Evolutionary conservation across 2,797 vertebrate genomes (phyloP), one percentile per base, ranked within the genome.

Genomic region (Somateria mollissima): DNA sequence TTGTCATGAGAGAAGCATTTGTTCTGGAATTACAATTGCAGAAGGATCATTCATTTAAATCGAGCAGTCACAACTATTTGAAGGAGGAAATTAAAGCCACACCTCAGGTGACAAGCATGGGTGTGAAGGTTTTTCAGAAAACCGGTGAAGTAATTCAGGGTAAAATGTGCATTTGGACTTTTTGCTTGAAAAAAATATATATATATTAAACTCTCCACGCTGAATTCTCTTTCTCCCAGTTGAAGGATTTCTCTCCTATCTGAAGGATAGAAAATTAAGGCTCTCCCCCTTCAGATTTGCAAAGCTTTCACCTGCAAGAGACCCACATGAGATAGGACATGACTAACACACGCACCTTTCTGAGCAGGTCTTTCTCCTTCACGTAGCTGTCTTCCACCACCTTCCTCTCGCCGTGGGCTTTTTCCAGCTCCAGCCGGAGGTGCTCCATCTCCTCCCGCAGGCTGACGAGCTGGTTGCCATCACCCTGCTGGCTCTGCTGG

Each of bases 361-460:
- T 97, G 61, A 99, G 98, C 2, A 97, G 92, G 5, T 95, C 83
- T 49, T 98, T 99, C 97, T 99, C 99, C 6, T 65, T 97, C 72
- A 80, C 0, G 27, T 99, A 97, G 72, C 98, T 96, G 82, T 99
- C 99, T 96, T 98, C 98, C 49, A 98, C 64, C 18, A 95, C 93
- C 94, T 98, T 98, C 92, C 95, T 98, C 83, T 98, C 97, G 0
- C 97, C 82, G 0, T 96, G 94, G 10, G 98, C 98, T 80, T 97
- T 98, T 93, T 98, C 93, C 15, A 99, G 98, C 95, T 98, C 98
- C 21, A 76, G 92, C 71, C 92, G 97, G 87, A 99, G 98, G 57
- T n/a, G 94, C 93, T 98, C 97, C 16, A 98, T 92, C 97, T 99
- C 98, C 28, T 98, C 97, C 95, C 98, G 98, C 90, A 99, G 97